Evolutionary conservation across 2,797 vertebrate species (phyloP), one percentile per base, ranked within the genome.

Genomic region (Alcedo atthis): DNA sequence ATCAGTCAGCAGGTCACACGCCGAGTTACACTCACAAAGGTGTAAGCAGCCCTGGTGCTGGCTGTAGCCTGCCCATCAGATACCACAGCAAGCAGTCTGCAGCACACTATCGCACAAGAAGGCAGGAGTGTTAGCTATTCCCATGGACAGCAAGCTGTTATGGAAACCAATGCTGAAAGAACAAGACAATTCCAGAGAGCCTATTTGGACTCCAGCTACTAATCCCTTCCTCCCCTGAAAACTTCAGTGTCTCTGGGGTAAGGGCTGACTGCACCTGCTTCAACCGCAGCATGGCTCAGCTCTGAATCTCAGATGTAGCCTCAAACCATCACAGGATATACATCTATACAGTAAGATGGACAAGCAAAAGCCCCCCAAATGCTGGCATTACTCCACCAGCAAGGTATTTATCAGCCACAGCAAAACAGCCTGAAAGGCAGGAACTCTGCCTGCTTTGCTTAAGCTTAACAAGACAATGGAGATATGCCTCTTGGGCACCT

Each of bases 151-250:
- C 68, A 92, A 93, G 79, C 86, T 92, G 79, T 89, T 85, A 89
- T 83, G 87, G 90, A 81, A 95, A 90, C 89, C 54, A 73, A 89
- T 35, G 68, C 81, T 81, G 61, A 82, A 87, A 83, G 79, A 95
- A 89, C 10, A 46, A 75, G 76, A 77, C 78, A 90, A 48, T n/a
- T 94, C 76, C 45, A 85, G 51, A 51, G 32, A 79, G 62, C 15
- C 53, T 69, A 69, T 64, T 42, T 59, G 71, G 88, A 91, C 88
- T 85, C 88, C 89, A 87, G 79, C 93, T 95, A 86, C 76, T 80
- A 92, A 93, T 61, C 78, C 76, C 69, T 63, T 86, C 57, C 55
- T 86, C 67, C 89, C 57, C 61, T 84, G 87, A 70, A 68, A 85
- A 71, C 15, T 4, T 66, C 68, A 73, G 42, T 0, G 1, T 85